These are phyloP conservation scores for Luscinia megarhynchos DNA, from an alignment of 2,797 vertebrate genomes.

Conservation along the genomic window DNA sequence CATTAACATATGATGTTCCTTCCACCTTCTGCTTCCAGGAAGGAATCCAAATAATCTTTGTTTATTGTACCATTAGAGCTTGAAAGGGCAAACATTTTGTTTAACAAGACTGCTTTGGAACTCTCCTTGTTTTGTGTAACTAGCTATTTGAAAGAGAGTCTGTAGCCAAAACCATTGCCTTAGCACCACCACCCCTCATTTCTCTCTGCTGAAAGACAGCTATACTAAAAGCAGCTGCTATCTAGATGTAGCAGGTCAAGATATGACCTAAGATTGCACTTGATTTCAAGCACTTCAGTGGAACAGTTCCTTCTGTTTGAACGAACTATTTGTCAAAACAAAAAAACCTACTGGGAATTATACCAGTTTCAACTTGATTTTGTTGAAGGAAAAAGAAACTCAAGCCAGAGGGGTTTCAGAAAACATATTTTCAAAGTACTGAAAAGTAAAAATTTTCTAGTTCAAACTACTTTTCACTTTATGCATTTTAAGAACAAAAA, in stretches of 20 bases:
- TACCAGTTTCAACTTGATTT: background rate
- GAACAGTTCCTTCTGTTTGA: slow-evolving; percentile 17
- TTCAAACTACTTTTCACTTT: background rate
- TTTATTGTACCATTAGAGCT: slow-evolving; percentile 14
- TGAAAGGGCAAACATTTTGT: slow-evolving; percentile 30
- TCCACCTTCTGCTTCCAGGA: slow-evolving; percentile 26
- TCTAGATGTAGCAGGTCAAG: background rate
- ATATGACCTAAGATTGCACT: background rate
- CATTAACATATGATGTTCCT: background rate
- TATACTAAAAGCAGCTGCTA: background rate
- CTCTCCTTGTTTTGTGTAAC: background rate
- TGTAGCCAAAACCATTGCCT: background rate
- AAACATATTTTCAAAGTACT: background rate
- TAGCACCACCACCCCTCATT: background rate
- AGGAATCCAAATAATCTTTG: slow-evolving; percentile 16
- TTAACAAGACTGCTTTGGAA: slow-evolving; percentile 18
- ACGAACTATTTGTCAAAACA: background rate
- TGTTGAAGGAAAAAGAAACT: background rate
- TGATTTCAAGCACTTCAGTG: background rate
- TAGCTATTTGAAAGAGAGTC: background rate
- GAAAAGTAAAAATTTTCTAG: background rate
- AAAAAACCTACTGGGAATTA: background rate
- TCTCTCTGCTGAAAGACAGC: background rate
- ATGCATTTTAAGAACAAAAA: slow-evolving; percentile 14
- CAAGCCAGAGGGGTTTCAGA: background rate